Base-by-base conservation (phyloP, 2,113 vertebrate species). In the human (Homo sapiens) region DNA sequence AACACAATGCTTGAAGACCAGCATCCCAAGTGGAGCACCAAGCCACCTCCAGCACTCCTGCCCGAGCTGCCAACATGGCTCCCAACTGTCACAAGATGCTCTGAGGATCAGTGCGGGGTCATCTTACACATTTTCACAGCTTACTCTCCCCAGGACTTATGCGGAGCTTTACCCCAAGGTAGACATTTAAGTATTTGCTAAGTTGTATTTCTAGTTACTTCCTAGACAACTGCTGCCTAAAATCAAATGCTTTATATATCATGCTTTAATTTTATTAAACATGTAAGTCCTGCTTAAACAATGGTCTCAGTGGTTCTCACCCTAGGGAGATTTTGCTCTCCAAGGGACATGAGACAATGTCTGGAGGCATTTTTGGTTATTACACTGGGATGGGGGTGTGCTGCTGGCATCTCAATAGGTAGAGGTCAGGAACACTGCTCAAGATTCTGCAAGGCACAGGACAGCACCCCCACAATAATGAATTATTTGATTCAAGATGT, bases 181-280 rank as follows among this genome's bases (percentile, higher is more conserved):
- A 35, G 10, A 30, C 79, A 52, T 35, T 48, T 38, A 72, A 82
- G 35, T 91, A 64, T 82, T 81, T 96, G 30, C 27, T n/a, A 87
- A 92, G 76, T 3, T 80, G 22, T 35, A 43, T 48, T 76, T 83
- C 83, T 88, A 87, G 27, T 72, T 86, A 78, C 78, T 96, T 86
- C 43, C 57, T n/a, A 76, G 43, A 55, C 32, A 66, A 84, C 2
- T 88, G 35, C 30, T 61, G 10, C 59, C 40, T 79, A 80, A 85
- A 95, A 88, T 22, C 5, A 76, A 87, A 66, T n/a, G 25, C 25
- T 75, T 92, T 76, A 14, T n/a, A 38, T 13, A 80, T 38, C 20
- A 73, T 20, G 35, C 23, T 90, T 76, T 90, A 17, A 43, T 66
- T 83, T 94, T 35, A 92, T 45, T 40, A 85, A 32, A 38, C 20